A percentile compares a stretch with the other conserved stretches of the same genome.
Evolutionary conservation across 35 echinoderm and acorn worm species (phyloP).

Genomic region (Strongylocentrotus purpuratus): DNA sequence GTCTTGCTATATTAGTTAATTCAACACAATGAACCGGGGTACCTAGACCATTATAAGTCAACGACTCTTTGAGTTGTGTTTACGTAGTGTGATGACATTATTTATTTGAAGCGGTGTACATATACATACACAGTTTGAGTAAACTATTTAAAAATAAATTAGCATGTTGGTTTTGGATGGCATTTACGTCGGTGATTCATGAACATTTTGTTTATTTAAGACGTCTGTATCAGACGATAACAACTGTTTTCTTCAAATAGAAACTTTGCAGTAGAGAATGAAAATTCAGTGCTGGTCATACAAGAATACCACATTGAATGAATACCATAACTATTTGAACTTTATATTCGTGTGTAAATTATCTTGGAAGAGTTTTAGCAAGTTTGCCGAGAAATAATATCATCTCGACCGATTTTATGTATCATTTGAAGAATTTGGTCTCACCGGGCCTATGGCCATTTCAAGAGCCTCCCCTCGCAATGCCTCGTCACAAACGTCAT

Average conservation of each 20-base stretch:
- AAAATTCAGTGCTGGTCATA: too few species aligned
- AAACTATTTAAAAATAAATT: background rate
- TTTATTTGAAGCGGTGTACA: background rate
- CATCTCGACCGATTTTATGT: background rate
- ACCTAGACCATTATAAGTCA: background rate
- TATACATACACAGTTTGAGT: background rate
- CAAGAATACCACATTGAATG: too few species aligned
- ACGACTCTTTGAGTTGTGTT: background rate
- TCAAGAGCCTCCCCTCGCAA: background rate
- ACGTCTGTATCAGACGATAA: background rate
- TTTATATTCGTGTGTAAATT: too few species aligned
- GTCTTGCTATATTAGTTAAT: background rate
- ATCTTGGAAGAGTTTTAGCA: too few species aligned
- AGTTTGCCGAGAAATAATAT: background rate
- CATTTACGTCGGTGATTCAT: background rate
- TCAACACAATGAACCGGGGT: background rate
- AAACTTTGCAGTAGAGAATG: too few species aligned
- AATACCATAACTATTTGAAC: too few species aligned
- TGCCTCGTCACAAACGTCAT: background rate
- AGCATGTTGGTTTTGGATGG: background rate
- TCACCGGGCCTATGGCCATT: background rate
- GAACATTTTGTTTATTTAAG: background rate
- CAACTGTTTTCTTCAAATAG: background rate
- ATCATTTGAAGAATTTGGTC: background rate
- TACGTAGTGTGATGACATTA: background rate